phyloP scores from a whole-genome alignment of 2,888 invertebrate genomes.

The Cistogaster globosa region DNA sequence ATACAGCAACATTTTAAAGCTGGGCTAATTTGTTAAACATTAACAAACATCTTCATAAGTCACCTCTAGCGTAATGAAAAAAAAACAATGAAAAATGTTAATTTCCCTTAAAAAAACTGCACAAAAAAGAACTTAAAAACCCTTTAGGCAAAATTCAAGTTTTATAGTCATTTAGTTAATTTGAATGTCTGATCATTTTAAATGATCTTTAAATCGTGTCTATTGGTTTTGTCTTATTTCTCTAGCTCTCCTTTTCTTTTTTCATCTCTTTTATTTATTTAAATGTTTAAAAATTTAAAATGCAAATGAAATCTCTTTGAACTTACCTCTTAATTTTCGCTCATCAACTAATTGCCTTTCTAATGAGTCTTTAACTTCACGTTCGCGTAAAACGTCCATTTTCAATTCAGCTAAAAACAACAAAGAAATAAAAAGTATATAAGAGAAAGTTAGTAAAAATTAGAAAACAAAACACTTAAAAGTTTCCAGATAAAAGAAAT shows the following conservation, averaged over 20 bases:
- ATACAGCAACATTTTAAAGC: too few species aligned
- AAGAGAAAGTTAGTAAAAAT: conserved; percentile 56
- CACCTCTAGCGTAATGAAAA: conserved; percentile 1
- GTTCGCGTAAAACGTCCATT: conserved; percentile 96
- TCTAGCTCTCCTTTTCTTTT: neutral
- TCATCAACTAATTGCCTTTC: conserved; percentile 97
- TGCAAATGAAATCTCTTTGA: conserved; percentile 52
- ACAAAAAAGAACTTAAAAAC: neutral
- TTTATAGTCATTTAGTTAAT: conserved; percentile 55
- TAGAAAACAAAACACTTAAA: conserved; percentile 17
- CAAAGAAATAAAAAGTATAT: conserved; percentile 33
- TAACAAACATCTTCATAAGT: neutral
- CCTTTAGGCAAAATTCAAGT: conserved; percentile 18
- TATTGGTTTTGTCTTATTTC: conserved; percentile 16
- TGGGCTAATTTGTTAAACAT: neutral
- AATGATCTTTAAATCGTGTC: conserved; percentile 57
- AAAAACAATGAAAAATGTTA: conserved; percentile 7
- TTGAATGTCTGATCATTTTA: conserved; percentile 41
- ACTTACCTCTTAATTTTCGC: conserved; percentile 96
- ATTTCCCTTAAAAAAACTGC: conserved; percentile 1
- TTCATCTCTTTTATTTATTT: neutral
- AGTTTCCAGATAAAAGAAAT: conserved; percentile 18
- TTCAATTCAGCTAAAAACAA: conserved; percentile 92
- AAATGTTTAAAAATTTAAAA: conserved; percentile 5
- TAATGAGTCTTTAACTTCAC: conserved; percentile 96